phyloP scores from a whole-genome alignment of 2,797 vertebrate genomes.

The Phylloscopus collybita region DNA sequence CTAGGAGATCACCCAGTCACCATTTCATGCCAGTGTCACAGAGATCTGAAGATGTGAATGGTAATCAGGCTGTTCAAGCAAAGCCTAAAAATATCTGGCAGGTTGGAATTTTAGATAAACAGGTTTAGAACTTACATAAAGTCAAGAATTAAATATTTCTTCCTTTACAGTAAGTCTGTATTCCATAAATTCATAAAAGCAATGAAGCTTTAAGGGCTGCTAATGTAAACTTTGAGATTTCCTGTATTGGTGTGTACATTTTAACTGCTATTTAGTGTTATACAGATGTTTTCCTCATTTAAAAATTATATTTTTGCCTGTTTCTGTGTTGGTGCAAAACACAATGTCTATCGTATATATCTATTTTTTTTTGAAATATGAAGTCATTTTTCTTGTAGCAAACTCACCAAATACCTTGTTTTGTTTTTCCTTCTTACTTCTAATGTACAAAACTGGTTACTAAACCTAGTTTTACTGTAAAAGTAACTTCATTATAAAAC shows the following conservation, averaged over 20 bases:
- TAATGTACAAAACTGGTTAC: neutral
- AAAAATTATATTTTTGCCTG: neutral
- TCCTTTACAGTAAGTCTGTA: neutral
- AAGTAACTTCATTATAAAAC: conserved; percentile 8
- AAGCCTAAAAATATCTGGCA: conserved; percentile 15
- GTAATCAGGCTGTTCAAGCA: conserved; percentile 20
- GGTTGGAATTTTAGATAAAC: conserved; percentile 19
- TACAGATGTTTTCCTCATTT: neutral
- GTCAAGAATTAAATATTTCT: conserved; percentile 8
- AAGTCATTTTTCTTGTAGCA: neutral
- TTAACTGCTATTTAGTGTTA: neutral
- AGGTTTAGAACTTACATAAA: neutral
- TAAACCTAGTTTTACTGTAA: conserved; percentile 1
- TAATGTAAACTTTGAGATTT: neutral
- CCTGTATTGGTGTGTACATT: neutral
- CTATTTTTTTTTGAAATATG: neutral
- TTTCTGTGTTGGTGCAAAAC: neutral
- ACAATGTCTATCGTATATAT: neutral
- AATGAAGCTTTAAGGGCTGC: neutral
- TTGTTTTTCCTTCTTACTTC: neutral
- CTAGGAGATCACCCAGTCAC: conserved; percentile 5
- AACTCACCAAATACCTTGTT: neutral
- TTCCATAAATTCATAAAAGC: neutral
- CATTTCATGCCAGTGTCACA: conserved; percentile 19
- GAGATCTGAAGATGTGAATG: conserved; percentile 37